phyloP scores from a whole-genome alignment of 2,797 vertebrate species.

The Labroides dimidiatus region DNA sequence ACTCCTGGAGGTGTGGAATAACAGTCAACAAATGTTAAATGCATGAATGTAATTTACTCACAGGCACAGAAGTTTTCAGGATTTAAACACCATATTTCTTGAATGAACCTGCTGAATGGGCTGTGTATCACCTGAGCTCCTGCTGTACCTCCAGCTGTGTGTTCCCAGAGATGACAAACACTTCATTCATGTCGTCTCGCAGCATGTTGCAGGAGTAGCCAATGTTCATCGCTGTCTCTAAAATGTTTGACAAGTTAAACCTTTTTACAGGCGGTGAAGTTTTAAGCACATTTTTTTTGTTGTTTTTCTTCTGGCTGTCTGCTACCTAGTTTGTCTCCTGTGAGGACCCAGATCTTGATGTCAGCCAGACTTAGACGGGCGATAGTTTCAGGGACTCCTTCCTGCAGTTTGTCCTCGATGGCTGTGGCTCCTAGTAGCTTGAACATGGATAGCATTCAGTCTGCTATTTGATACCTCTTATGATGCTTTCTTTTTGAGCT shows the following conservation, averaged over 20 bases:
- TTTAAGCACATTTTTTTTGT: not conserved
- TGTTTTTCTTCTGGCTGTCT: not conserved
- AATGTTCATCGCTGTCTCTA: constrained; percentile 91
- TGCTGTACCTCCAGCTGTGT: constrained; percentile 81
- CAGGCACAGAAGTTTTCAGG: not conserved
- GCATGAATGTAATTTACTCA: not conserved
- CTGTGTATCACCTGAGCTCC: constrained; percentile 82
- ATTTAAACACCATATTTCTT: not conserved
- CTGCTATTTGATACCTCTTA: constrained; percentile 1
- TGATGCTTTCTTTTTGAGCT: not conserved
- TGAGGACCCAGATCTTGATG: constrained; percentile 93
- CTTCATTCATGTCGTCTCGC: constrained; percentile 86
- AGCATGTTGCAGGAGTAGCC: constrained; percentile 90
- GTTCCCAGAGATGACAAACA: constrained; percentile 85
- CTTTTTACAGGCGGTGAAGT: not conserved
- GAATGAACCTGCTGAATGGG: not conserved
- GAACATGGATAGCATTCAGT: constrained; percentile 41
- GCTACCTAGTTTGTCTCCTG: constrained; percentile 91
- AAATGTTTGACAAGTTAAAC: constrained; percentile 38
- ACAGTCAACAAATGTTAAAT: not conserved
- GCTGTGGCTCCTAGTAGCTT: constrained; percentile 91
- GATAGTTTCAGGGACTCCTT: constrained; percentile 89
- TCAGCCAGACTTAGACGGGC: constrained; percentile 84
- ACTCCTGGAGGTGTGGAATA: constrained; percentile 68
- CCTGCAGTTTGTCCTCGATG: constrained; percentile 92